These are phyloP conservation scores for Amorpha juglandis DNA, from an alignment of 2,888 invertebrate species.

Conservation along the genomic window DNA sequence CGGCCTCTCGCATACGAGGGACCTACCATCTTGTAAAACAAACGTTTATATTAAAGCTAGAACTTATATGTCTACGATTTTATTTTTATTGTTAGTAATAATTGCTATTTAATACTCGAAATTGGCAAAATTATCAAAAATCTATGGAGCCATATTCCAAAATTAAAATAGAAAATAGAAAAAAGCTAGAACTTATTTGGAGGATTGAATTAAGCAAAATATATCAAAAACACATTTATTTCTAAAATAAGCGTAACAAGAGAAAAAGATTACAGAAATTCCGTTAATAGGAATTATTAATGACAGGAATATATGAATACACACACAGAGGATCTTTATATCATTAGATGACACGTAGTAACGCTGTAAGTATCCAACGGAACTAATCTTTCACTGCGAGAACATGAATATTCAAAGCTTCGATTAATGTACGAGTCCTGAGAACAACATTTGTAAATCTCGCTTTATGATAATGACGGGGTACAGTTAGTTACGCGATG, in stretches of 20 bases:
- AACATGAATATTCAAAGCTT: slow-evolving; percentile 66
- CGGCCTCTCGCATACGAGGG: too few species aligned
- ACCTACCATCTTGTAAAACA: too few species aligned
- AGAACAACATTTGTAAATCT: slow-evolving; percentile 54
- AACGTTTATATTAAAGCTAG: too few species aligned
- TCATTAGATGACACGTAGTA: slow-evolving; percentile 4
- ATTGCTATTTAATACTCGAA: too few species aligned
- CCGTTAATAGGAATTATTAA: neutral
- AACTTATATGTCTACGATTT: too few species aligned
- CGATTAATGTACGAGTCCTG: slow-evolving; percentile 56
- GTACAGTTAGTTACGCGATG: slow-evolving; percentile 44
- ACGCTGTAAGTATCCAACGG: slow-evolving; percentile 48
- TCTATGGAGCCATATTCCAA: too few species aligned
- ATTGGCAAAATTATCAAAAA: too few species aligned
- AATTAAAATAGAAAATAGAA: too few species aligned
- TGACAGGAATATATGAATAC: slow-evolving; percentile 22
- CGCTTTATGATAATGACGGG: slow-evolving; percentile 32
- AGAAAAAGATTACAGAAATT: neutral
- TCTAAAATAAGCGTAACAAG: neutral
- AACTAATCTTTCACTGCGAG: slow-evolving; percentile 55
- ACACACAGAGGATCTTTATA: slow-evolving; percentile 8
- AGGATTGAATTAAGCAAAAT: too few species aligned
- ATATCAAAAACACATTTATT: too few species aligned
- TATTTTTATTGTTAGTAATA: too few species aligned
- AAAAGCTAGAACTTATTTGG: too few species aligned